Evolutionary conservation across 1,140 invertebrate genomes (phyloP), one percentile per base, ranked within the genome.

Genomic region (Coptotermes formosanus): DNA sequence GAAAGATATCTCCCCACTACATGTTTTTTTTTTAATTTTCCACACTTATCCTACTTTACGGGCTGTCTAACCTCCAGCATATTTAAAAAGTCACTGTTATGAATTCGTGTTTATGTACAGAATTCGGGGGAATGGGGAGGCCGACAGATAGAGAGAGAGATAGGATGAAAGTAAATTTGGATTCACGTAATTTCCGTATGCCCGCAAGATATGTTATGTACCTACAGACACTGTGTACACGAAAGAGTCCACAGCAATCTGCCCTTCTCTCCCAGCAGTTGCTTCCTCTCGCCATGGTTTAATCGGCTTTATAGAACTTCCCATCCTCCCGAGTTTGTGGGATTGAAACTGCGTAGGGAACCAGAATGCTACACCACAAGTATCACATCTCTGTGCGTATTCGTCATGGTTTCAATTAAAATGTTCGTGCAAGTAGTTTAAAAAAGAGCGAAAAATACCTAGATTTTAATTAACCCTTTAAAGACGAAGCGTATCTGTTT

Each of bases 321-420:
- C 14, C 64, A 75, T 75, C 19, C 64, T 75, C 64, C n/a, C 25
- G n/a, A 75, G 64, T 30, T 25, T 75, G 25, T 75, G 64, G 64
- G n/a, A 75, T 75, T 75, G 14, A 75, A 75, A n/a, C 25, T 75
- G 64, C 7, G 59, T 75, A 16, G 25, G n/a, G 64, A 75, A 9
- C 25, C 55, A 30, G 64, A 75, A 1, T n/a, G 11, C 25, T 12
- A 30, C 9, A 75, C 64, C 64, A 12, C 64, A n/a, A 75, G 25
- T 30, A 30, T 30, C 25, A 30, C 11, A 0, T 75, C 64, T 75
- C 25, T 25, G 16, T 25, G 14, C 64, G 14, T 12, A 75, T 75
- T 75, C 64, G n/a, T 75, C 64, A 75, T 75, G 64, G 30, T 75
- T 75, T 75, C 64, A 75, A 75, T 75, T 75, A 25, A 75, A 75